A percentile compares a stretch with the other conserved stretches of the same genome.
These are phyloP conservation scores for Erannis defoliaria DNA, from an alignment of 2,888 invertebrate species.

Conservation along the genomic window DNA sequence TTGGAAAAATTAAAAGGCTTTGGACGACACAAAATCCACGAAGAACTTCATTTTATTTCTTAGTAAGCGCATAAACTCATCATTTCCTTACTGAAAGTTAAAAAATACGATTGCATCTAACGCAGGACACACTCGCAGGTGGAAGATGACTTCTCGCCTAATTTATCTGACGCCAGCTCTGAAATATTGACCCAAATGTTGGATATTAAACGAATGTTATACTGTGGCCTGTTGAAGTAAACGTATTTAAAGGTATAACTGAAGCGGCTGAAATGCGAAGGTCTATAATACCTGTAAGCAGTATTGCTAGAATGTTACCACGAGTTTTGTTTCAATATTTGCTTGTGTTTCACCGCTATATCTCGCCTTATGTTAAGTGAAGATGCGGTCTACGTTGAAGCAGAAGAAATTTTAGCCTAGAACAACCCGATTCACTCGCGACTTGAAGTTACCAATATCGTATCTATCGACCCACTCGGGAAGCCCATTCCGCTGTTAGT, in stretches of 20 bases:
- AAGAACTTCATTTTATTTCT: background rate
- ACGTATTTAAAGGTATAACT: constrained; percentile 16
- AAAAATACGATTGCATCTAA: constrained; percentile 47
- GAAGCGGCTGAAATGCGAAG: background rate
- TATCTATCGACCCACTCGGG: no score
- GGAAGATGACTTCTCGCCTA: constrained; percentile 53
- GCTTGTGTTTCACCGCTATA: no score
- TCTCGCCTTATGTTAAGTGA: no score
- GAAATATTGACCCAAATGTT: constrained; percentile 48
- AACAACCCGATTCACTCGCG: no score
- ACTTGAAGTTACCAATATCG: no score
- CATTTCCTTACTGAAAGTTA: constrained; percentile 35
- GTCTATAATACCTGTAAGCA: no score
- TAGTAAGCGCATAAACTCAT: constrained; percentile 10
- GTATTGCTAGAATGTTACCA: no score
- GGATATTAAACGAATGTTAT: constrained; percentile 28
- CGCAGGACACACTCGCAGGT: constrained; percentile 63
- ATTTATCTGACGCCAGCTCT: constrained; percentile 55
- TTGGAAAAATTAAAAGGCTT: background rate
- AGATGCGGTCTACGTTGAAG: no score
- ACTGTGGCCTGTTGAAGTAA: background rate
- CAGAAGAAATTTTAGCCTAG: no score
- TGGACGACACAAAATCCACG: background rate
- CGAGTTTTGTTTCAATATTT: no score
- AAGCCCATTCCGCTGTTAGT: no score